Evolutionary conservation across 2,888 invertebrate genomes (phyloP), one percentile per base, ranked within the genome.

Genomic region (Nebria salina): DNA sequence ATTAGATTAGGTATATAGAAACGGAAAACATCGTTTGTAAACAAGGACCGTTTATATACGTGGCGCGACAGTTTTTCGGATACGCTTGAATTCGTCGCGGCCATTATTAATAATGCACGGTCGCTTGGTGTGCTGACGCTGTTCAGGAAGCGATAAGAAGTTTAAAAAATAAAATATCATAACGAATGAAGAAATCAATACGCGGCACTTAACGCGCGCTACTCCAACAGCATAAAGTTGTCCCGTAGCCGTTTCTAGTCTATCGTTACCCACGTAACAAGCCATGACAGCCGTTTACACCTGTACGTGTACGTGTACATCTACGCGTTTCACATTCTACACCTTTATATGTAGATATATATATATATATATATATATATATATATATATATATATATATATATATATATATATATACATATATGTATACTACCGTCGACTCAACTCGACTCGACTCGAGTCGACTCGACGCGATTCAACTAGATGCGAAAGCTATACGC

Each of bases 111-210:
- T 80, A 75, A 80, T 80, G 80, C 75, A 80, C 75, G 66, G 64
- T 34, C 54, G 15, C 74, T 25, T 66, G 73, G 73, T 73, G 75
- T 79, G 79, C 68, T 79, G 70, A 75, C 79, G 75, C 75, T 80
- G 75, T 80, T 80, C 75, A 80, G 72, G 80, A 80, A 75, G 75
- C 75, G 80, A 80, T 80, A 80, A 80, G 80, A 79, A 80, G 72
- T 80, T 80, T 80, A 75, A 80, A 80, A 80, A 80, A 80, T 80
- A 80, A 80, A 80, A 75, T 80, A 75, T 34, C 34, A 34, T 80
- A 80, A 80, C 75, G 72, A 80, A 75, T 80, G 80, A 75, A 72
- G 80, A 80, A 80, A 80, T 80, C 80, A 80, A 80, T 80, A 80
- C 75, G 72, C 75, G 74, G 80, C 72, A 80, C 72, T 80, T 80